Evolutionary conservation across 1,140 invertebrate genomes (phyloP).

Genomic region (Panagrolaimus sp.): DNA sequence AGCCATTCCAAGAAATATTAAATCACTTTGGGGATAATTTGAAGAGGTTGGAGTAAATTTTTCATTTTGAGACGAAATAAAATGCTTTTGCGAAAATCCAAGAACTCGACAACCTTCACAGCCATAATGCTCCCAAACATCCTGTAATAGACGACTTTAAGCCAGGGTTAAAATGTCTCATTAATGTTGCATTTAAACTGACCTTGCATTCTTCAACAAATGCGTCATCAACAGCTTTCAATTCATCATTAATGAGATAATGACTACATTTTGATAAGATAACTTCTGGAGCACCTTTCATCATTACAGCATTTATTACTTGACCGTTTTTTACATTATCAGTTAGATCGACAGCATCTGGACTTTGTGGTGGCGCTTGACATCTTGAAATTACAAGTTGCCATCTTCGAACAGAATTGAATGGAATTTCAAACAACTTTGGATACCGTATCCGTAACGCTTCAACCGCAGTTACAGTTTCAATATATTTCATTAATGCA

Average conservation of each 20-base stretch:
- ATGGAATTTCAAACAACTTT: conserved; percentile 22
- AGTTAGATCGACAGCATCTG: conserved; percentile 29
- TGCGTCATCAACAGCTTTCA: background rate
- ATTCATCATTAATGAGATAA: conserved; percentile 13
- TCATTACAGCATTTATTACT: conserved; percentile 32
- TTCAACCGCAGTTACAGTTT: conserved; percentile 3
- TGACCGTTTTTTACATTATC: conserved; percentile 6
- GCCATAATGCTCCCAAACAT: conserved; percentile 40
- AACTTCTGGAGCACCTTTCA: conserved; percentile 49
- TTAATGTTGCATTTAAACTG: too few relatives aligned
- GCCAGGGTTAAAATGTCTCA: background rate
- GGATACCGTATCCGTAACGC: background rate
- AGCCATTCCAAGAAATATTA: conserved; percentile 50
- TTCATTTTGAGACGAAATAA: conserved; percentile 28
- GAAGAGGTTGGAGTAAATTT: conserved; percentile 8
- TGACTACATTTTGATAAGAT: conserved; percentile 10
- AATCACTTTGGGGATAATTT: conserved; percentile 28
- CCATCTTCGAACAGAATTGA: conserved; percentile 38
- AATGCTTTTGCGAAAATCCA: conserved; percentile 50
- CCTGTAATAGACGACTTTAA: conserved; percentile 18
- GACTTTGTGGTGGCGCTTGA: conserved; percentile 32
- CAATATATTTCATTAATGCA: conserved; percentile 9
- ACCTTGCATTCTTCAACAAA: conserved; percentile 15
- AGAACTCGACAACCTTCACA: conserved; percentile 52
- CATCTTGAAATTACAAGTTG: conserved; percentile 27